Conservation (phyloP, 2,888 invertebrate genomes). For the Herminia tarsipennalis region DNA sequence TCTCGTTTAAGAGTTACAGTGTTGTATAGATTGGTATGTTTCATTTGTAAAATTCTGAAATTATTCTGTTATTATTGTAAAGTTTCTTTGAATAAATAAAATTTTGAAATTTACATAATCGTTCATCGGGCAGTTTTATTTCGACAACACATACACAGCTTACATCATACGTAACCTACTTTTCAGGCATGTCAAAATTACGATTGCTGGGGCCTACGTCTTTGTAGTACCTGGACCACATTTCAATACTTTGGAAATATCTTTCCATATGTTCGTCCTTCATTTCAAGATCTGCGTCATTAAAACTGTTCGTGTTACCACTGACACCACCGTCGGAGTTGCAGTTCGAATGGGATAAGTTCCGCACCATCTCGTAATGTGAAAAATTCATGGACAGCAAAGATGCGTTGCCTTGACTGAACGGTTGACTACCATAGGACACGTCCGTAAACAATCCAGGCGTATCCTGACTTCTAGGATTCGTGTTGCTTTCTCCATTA, state of each 20-base stretch:
- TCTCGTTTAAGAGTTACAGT: conserved; percentile 84
- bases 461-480: conserved; percentile 34
- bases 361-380: conserved; percentile 74
- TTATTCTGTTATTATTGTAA: conserved; percentile 84
- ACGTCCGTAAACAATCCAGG: conserved; percentile 60
- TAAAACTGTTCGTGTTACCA: conserved; percentile 60
- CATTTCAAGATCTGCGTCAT: conserved; percentile 52
- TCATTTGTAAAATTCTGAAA: conserved; percentile 81
- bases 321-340: conserved; percentile 72
- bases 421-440: conserved; percentile 33
- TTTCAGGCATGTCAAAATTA: conserved; percentile 48
- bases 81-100: conserved; percentile 84
- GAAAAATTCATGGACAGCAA: conserved; percentile 77
- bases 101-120: conserved; percentile 84
- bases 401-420: conserved; percentile 56
- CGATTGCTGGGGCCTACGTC: conserved; percentile 44
- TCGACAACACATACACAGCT: conserved; percentile 13
- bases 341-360: conserved; percentile 69
- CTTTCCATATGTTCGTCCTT: conserved; percentile 74
- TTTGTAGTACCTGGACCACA: conserved; percentile 60
- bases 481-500: conserved; percentile 50
- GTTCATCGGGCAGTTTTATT: conserved; percentile 78
- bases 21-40: conserved; percentile 84
- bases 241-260: conserved; percentile 74
- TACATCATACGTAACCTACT: conserved; percentile 31